Base-by-base conservation (phyloP, 2,113 vertebrate genomes). In the Todiramphus chloris region DNA sequence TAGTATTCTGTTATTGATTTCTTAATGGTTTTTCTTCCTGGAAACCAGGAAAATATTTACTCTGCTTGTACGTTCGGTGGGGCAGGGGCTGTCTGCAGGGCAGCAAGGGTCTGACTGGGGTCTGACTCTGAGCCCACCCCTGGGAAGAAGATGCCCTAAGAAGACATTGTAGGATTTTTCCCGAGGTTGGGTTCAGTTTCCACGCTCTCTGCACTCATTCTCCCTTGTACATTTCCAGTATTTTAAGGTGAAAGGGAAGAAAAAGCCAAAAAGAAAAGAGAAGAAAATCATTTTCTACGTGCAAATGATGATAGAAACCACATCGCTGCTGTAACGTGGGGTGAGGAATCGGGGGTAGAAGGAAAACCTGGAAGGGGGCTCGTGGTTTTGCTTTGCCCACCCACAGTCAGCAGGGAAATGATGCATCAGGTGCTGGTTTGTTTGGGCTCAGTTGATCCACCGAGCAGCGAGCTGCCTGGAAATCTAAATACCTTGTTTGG, bases 401-500 rank as follows among this genome's bases (percentile, higher is more conserved):
- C 50, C 72, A 6, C 64, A 84, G 37, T 73, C 55, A 15, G 12
- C 37, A 39, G 84, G 75, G 88, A 66, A 50, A 90, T 75, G 89
- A 82, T 46, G 89, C 89, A 56, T 62, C 79, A 33, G 92, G 56
- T 91, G 60, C 14, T 6, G 89, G 78, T 74, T 91, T 87, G 92
- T 79, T 97, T 48, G 39, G 56, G 90, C 93, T 74, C 82, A 83
- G 30, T 33, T 89, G 93, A 64, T 91, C 86, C 95, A 87, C 90
- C 16, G 88, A 96, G 91, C 88, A 91, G 10, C 16, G 24, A 79
- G 87, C 39, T 81, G 76, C 90, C 95, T 92, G 96, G 93, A 96
- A 96, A 97, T 95, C 92, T 94, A 92, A 96, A 94, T 60, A 46
- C 85, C 90, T 91, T 97, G 94, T 97, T 97, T 98, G 97, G 84